phyloP scores from a whole-genome alignment of 2,888 invertebrate genomes.

The Julus scanicus region DNA sequence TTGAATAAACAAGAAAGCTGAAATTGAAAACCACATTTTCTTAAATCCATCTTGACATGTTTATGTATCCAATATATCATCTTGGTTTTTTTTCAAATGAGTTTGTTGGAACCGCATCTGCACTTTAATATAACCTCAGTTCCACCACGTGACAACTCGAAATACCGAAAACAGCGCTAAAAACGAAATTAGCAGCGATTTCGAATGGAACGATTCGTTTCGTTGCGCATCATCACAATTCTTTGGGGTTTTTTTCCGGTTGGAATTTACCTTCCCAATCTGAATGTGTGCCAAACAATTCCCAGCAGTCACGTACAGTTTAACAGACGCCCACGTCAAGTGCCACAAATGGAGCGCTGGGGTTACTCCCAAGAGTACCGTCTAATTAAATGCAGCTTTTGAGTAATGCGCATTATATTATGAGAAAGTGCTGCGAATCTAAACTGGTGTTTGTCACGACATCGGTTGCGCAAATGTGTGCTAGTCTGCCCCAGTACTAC shows the following conservation, averaged over 20 bases:
- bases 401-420: background rate
- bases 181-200: conserved; percentile 21
- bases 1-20: too few relatives aligned
- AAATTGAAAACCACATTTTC: too few relatives aligned
- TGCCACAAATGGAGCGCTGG: background rate
- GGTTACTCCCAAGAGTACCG: background rate
- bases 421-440: background rate
- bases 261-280: background rate
- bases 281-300: background rate
- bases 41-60: too few relatives aligned
- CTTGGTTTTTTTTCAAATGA: background rate
- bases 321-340: background rate
- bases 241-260: background rate
- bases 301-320: conserved; percentile 9
- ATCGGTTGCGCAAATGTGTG: background rate
- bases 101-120: background rate
- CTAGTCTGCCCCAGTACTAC: background rate
- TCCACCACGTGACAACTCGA: background rate
- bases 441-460: background rate
- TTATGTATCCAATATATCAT: too few relatives aligned
- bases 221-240: background rate
- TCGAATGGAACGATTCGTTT: background rate
- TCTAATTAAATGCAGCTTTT: background rate
- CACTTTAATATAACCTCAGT: background rate
- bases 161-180: background rate